Percentiles rank a stretch among this genome's conserved stretches.
phyloP scores from a whole-genome alignment of 1,140 invertebrate species.

The Heliconius eleuchia region DNA sequence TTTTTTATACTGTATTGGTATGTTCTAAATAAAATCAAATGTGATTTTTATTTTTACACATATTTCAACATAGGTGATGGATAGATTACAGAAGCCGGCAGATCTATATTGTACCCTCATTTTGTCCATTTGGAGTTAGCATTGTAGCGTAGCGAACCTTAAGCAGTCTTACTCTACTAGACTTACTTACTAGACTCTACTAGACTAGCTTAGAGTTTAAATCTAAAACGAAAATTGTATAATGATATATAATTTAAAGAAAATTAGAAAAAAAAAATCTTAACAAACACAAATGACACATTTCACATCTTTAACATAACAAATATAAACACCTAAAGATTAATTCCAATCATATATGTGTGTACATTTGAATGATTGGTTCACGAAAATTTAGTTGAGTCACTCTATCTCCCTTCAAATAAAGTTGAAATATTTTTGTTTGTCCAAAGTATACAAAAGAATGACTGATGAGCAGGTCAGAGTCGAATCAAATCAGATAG shows the following conservation, averaged over 20 bases:
- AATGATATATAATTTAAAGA: background rate
- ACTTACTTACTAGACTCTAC: too few species aligned
- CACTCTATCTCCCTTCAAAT: constrained; percentile 44
- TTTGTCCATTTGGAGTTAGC: background rate
- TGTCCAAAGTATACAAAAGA: constrained; percentile 62
- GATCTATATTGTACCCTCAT: background rate
- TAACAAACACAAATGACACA: background rate
- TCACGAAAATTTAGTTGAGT: constrained; percentile 34
- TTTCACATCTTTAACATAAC: background rate
- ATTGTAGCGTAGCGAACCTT: background rate
- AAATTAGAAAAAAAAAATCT: too few species aligned
- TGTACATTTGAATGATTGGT: constrained; percentile 2
- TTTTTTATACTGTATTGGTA: too few species aligned
- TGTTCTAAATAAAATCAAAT: too few species aligned
- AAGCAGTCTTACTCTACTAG: background rate
- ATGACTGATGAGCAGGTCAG: constrained; percentile 62
- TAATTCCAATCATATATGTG: background rate
- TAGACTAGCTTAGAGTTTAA: background rate
- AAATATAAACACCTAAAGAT: background rate
- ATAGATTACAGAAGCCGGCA: background rate
- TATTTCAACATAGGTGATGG: background rate
- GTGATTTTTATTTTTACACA: background rate
- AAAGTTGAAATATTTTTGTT: constrained; percentile 47
- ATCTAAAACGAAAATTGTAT: background rate
- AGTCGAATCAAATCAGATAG: constrained; percentile 71